Percentiles rank a stretch among this genome's conserved stretches.
These are phyloP conservation scores for Esperia sulphurella DNA, from an alignment of 2,888 invertebrate species.

Conservation along the genomic window DNA sequence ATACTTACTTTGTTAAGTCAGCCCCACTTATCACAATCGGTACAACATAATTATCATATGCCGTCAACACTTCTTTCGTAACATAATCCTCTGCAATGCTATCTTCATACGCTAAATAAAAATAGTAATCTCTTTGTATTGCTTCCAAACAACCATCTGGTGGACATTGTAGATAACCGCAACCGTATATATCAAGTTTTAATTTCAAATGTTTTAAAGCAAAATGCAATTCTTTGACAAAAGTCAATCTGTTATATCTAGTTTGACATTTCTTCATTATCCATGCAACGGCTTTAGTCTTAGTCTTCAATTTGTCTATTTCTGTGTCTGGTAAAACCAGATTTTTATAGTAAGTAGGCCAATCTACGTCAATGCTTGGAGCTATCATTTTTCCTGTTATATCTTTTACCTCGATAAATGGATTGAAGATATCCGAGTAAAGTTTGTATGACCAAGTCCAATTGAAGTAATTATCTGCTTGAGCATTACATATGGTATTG, in stretches of 20 bases:
- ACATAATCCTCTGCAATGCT: slow-evolving; percentile 53
- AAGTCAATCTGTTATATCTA: slow-evolving; percentile 18
- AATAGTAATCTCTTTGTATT: slow-evolving; percentile 50
- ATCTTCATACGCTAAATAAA: slow-evolving; percentile 52
- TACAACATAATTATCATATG: slow-evolving; percentile 78
- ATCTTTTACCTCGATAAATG: slow-evolving; percentile 56
- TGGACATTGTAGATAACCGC: slow-evolving; percentile 38
- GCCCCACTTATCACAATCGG: slow-evolving; percentile 83
- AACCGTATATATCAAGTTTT: slow-evolving; percentile 70
- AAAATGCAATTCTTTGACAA: slow-evolving; percentile 47
- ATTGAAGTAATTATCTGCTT: slow-evolving; percentile 55
- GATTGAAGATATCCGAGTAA: slow-evolving; percentile 54
- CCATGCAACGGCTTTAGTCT: slow-evolving; percentile 33
- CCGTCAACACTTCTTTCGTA: slow-evolving; percentile 51
- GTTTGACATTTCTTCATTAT: slow-evolving; percentile 36
- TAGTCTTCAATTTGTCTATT: slow-evolving; percentile 13
- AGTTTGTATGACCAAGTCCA: slow-evolving; percentile 71
- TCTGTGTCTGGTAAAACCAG: not conserved
- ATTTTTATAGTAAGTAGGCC: slow-evolving; percentile 19
- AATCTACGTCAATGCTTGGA: slow-evolving; percentile 35
- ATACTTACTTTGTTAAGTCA: slow-evolving; percentile 74
- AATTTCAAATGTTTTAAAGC: slow-evolving; percentile 47
- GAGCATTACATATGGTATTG: slow-evolving; percentile 43
- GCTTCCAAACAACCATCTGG: slow-evolving; percentile 30
- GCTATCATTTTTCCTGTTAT: slow-evolving; percentile 36